Evolutionary conservation across 2,888 invertebrate genomes (phyloP), one percentile per base, ranked within the genome.

Genomic region (Rhogogaster chlorosoma): DNA sequence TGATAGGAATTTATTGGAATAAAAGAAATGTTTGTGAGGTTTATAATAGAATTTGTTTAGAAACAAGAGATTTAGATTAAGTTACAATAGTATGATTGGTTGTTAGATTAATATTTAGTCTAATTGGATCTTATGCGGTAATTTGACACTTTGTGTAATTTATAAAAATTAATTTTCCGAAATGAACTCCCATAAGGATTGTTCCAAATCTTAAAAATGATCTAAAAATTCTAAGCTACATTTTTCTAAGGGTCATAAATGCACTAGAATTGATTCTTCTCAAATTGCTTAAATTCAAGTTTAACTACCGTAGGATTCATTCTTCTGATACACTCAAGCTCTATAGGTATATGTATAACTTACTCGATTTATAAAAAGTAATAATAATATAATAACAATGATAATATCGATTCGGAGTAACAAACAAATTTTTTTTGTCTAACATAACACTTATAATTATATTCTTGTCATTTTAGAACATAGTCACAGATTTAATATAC

Each of bases 401-500:
- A 73, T 38, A 22, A 26, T 26, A 45, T 9, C 42, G n/a, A 73
- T 22, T 22, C 26, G 71, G 38, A 45, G 73, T 73, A 22, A 12
- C 10, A 73, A 42, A n/a, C 5, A 42, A 77, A 53, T n/a, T 12
- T 18, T 32, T 49, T 49, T 75, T 22, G 1, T n/a, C 1, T 18
- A 32, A 49, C 32, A 3, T 77, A 18, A 32, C 18, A 53, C 26
- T 53, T 29, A 77, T 53, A 77, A 77, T 29, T 42, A 38, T 22
- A 42, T n/a, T 29, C 1, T 53, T 18, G 9, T 53, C 12, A 45
- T 75, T 26, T 75, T 29, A 42, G 22, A 75, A 75, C 45, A 45
- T 45, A 75, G 77, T 77, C 32, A 53, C 49, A 77, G 53, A 77
- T 70, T 36, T 18, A 53, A 61, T 61, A 61, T 77, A 26, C 18